Percentiles rank a stretch among this genome's conserved stretches.
Conservation (phyloP, 1,140 invertebrate species). For the Cydia amplana region DNA sequence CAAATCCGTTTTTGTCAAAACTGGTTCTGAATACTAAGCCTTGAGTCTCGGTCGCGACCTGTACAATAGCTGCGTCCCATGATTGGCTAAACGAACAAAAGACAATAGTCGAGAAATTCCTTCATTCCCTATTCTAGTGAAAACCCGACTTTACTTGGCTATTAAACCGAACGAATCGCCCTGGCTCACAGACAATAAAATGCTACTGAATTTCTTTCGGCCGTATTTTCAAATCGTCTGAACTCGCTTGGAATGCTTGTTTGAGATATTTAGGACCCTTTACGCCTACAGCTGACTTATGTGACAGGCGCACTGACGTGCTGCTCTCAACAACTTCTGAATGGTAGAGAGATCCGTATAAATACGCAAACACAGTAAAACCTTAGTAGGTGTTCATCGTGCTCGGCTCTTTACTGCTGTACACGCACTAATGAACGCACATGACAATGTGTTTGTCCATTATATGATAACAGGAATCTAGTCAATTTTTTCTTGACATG, state of each 20-base stretch:
- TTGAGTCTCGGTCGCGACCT: constrained; percentile 8
- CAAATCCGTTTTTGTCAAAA: constrained; percentile 9
- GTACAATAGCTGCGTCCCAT: not conserved
- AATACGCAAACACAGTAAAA: not conserved
- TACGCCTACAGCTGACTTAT: constrained; percentile 45
- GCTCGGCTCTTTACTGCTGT: too few relatives aligned
- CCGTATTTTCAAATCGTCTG: constrained; percentile 50
- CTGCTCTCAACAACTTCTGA: not conserved
- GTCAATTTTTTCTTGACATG: too few relatives aligned
- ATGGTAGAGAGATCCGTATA: not conserved
- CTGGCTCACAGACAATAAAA: constrained; percentile 49
- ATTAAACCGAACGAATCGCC: constrained; percentile 47
- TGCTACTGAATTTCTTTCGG: constrained; percentile 45
- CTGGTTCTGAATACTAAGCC: constrained; percentile 11
- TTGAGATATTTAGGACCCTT: constrained; percentile 50
- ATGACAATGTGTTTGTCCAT: too few relatives aligned
- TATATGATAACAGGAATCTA: too few relatives aligned
- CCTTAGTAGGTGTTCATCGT: too few relatives aligned
- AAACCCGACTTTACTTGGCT: constrained; percentile 47
- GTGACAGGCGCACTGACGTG: constrained; percentile 34
- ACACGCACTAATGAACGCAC: too few relatives aligned
- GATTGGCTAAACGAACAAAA: constrained; percentile 30
- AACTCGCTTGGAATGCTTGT: constrained; percentile 53
- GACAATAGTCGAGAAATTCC: constrained; percentile 28
- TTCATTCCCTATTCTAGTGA: constrained; percentile 30